Conservation (phyloP, 2,888 invertebrate species). For the Aethes cnicana region DNA sequence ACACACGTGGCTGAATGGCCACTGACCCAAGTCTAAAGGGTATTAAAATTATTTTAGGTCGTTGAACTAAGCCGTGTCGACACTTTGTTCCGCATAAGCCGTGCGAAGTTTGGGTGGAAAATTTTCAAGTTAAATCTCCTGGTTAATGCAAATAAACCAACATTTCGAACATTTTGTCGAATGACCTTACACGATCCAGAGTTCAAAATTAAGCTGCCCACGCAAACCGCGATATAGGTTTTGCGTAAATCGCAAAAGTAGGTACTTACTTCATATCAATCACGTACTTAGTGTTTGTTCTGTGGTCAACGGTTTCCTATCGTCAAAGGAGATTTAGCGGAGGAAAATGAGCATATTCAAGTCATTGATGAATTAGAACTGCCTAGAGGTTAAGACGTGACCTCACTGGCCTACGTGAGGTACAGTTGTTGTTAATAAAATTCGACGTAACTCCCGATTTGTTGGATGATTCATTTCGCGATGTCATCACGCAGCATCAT, state of each 20-base stretch:
- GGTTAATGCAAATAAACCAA: constrained; percentile 12
- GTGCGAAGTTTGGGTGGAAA: background rate
- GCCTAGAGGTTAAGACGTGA: constrained; percentile 62
- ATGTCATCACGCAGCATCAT: constrained; percentile 54
- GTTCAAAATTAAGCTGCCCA: constrained; percentile 16
- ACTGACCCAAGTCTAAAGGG: constrained; percentile 10
- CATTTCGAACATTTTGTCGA: too few relatives aligned
- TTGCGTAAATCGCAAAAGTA: constrained; percentile 2
- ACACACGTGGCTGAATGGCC: constrained; percentile 40
- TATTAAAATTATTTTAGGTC: constrained; percentile 15
- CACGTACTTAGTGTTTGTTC: constrained; percentile 11
- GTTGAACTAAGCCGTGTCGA: constrained; percentile 7
- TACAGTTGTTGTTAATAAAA: background rate
- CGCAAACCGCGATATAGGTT: constrained; percentile 10
- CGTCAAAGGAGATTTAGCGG: background rate
- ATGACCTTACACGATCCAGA: too few relatives aligned
- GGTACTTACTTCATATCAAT: too few relatives aligned
- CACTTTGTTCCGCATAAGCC: background rate
- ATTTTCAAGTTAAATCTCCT: background rate
- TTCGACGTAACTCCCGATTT: constrained; percentile 18
- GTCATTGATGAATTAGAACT: constrained; percentile 28
- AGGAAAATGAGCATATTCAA: constrained; percentile 19
- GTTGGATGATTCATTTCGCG: constrained; percentile 54
- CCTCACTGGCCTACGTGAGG: constrained; percentile 45
- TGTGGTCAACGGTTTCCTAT: constrained; percentile 13